Percentiles rank a stretch among this genome's conserved stretches.
phyloP scores from a whole-genome alignment of 2,113 vertebrate species.

The Microcebus jonahi region DNA sequence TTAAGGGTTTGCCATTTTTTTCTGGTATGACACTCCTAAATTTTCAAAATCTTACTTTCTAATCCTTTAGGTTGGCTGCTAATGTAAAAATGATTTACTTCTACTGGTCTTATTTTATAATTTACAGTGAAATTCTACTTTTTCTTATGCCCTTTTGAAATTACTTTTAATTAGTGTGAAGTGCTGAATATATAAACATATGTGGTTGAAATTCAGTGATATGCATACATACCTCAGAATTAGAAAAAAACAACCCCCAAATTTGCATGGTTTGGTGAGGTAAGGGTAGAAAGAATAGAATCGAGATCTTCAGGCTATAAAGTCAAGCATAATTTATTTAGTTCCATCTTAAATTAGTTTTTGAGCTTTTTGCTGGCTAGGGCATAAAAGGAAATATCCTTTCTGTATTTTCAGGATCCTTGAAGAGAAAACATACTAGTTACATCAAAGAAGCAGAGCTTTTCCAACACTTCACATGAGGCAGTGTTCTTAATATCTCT shows the following conservation, averaged over 20 bases:
- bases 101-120: constrained; percentile 46
- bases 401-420: neutral
- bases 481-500: neutral
- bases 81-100: constrained; percentile 38
- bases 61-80: neutral
- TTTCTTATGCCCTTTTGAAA: constrained; percentile 5
- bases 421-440: constrained; percentile 1
- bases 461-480: neutral
- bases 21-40: neutral
- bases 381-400: neutral
- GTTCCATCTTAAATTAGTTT: constrained; percentile 23
- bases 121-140: constrained; percentile 8
- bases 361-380: constrained; percentile 4
- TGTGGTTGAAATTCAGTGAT: neutral
- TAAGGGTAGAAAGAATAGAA: neutral
- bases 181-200: neutral
- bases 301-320: neutral
- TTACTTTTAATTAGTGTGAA: neutral
- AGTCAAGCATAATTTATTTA: constrained; percentile 42
- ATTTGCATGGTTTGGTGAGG: neutral
- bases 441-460: constrained; percentile 23
- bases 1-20: constrained; percentile 34
- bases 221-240: neutral
- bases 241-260: neutral
- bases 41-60: constrained; percentile 37